These are phyloP conservation scores for Carcina quercana DNA, from an alignment of 2,888 invertebrate species.

Conservation along the genomic window DNA sequence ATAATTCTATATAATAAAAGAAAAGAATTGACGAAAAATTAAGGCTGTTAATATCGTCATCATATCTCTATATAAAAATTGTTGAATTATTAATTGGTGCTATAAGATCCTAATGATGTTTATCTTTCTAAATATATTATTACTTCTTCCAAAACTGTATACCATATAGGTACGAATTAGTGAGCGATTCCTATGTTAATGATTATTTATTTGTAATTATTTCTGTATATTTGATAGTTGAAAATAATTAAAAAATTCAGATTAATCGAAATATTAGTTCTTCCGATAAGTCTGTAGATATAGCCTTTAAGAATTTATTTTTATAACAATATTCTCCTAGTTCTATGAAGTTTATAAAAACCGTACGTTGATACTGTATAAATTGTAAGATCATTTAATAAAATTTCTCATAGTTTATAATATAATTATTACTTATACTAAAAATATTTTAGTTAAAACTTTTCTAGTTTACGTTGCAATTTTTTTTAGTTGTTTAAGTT, in stretches of 20 bases:
- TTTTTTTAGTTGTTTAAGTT: slow-evolving; percentile 40
- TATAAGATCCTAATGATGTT: too few relatives aligned
- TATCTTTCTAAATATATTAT: slow-evolving; percentile 3
- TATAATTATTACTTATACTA: too few relatives aligned
- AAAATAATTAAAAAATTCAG: slow-evolving; percentile 37
- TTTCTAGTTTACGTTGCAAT: slow-evolving; percentile 52
- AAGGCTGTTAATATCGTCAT: too few relatives aligned
- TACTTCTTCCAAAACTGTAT: slow-evolving; percentile 33
- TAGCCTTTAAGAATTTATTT: slow-evolving; percentile 38
- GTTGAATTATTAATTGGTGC: too few relatives aligned
- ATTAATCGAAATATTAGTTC: slow-evolving; percentile 40
- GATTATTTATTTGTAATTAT: slow-evolving; percentile 70
- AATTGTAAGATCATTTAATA: slow-evolving; percentile 51
- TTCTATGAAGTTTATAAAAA: slow-evolving; percentile 26
- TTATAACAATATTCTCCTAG: slow-evolving; percentile 33
- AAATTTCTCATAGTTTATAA: slow-evolving; percentile 56
- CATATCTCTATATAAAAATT: too few relatives aligned
- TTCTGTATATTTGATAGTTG: slow-evolving; percentile 58
- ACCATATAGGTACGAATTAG: slow-evolving; percentile 27
- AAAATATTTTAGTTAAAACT: slow-evolving; percentile 47
- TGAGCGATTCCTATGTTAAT: slow-evolving; percentile 55
- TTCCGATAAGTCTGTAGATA: slow-evolving; percentile 67
- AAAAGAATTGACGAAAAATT: too few relatives aligned
- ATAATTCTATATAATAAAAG: too few relatives aligned
- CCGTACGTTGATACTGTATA: slow-evolving; percentile 53